phyloP scores from a whole-genome alignment of 2,888 invertebrate genomes.

The Amiota mariae region DNA sequence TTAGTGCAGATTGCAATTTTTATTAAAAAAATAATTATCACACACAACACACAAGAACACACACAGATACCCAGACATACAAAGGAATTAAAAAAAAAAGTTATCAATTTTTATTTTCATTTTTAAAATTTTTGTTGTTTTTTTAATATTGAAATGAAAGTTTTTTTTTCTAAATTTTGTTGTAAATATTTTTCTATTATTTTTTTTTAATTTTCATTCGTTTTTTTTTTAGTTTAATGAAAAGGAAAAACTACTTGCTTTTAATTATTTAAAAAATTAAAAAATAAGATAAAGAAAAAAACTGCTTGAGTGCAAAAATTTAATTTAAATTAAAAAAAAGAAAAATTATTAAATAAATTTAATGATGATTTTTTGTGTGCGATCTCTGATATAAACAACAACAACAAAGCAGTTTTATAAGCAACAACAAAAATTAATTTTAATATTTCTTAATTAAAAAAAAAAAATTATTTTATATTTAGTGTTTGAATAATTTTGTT shows the following conservation, averaged over 20 bases:
- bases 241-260: slow-evolving; percentile 57
- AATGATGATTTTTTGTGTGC: slow-evolving; percentile 33
- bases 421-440: slow-evolving; percentile 47
- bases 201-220: slow-evolving; percentile 12
- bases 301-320: slow-evolving; percentile 36
- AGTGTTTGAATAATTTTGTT: slow-evolving; percentile 37
- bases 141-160: slow-evolving; percentile 56
- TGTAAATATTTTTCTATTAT: slow-evolving; percentile 52
- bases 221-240: slow-evolving; percentile 17
- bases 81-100: background rate
- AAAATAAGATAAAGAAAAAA: slow-evolving; percentile 49
- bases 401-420: slow-evolving; percentile 30
- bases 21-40: slow-evolving; percentile 16
- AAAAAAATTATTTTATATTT: too few species aligned
- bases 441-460: slow-evolving; percentile 29
- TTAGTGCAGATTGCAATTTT: slow-evolving; percentile 20
- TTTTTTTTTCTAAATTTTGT: slow-evolving; percentile 37
- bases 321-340: slow-evolving; percentile 53
- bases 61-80: background rate
- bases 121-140: slow-evolving; percentile 46
- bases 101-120: background rate
- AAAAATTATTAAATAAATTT: too few species aligned
- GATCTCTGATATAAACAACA: slow-evolving; percentile 46
- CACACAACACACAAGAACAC: slow-evolving; percentile 16
- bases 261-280: slow-evolving; percentile 63